These are phyloP conservation scores for Dinocampus coccinellae DNA, from an alignment of 2,888 invertebrate genomes.

Conservation along the genomic window DNA sequence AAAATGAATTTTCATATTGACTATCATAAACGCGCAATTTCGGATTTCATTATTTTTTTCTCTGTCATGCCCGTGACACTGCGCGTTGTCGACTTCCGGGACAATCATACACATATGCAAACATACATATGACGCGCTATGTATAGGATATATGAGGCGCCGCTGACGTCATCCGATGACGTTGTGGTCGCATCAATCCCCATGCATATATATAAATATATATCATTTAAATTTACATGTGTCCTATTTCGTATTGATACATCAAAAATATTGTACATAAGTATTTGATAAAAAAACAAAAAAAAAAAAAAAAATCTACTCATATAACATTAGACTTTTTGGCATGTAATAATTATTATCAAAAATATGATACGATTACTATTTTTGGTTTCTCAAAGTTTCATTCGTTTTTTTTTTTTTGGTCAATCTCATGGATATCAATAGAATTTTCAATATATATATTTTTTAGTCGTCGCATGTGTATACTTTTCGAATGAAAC, in stretches of 20 bases:
- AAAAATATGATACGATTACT: not conserved
- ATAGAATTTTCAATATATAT: not conserved
- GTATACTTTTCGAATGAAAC: not conserved
- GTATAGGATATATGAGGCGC: constrained; percentile 40
- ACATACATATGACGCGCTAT: not conserved
- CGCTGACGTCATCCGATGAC: constrained; percentile 60
- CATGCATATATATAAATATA: constrained; percentile 28
- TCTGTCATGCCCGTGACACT: not conserved
- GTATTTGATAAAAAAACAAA: no score
- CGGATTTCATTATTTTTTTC: not conserved
- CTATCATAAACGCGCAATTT: not conserved
- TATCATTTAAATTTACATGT: constrained; percentile 13
- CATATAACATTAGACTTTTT: no score
- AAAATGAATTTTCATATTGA: not conserved
- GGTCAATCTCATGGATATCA: not conserved
- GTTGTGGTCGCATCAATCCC: constrained; percentile 42
- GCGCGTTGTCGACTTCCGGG: constrained; percentile 23
- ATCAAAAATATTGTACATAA: not conserved
- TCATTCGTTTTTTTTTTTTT: no score
- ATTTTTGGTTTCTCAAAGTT: not conserved
- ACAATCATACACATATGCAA: not conserved
- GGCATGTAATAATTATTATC: not conserved
- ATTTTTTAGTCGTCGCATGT: not conserved
- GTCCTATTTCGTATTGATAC: not conserved
- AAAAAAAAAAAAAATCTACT: no score